These are phyloP conservation scores for Hypothenemus hampei DNA, from an alignment of 1,140 invertebrate species.

Conservation along the genomic window DNA sequence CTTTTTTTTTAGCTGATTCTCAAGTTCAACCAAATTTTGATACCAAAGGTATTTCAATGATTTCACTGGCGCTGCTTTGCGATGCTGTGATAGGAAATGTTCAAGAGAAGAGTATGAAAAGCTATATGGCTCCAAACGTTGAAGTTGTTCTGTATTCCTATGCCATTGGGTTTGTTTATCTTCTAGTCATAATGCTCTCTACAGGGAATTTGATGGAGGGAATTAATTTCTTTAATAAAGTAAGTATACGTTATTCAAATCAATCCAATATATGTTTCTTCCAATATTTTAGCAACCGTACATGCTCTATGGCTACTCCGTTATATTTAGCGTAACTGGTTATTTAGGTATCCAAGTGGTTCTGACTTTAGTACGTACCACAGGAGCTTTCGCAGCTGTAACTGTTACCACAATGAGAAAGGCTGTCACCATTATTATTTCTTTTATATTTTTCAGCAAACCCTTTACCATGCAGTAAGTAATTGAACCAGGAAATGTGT, in stretches of 20 bases:
- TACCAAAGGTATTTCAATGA: slow-evolving; percentile 76
- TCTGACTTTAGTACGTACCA: slow-evolving; percentile 76
- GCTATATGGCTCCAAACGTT: slow-evolving; percentile 73
- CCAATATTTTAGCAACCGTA: slow-evolving; percentile 56
- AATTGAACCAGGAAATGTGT: too few relatives aligned
- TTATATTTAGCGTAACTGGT: slow-evolving; percentile 82
- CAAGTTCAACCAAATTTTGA: slow-evolving; percentile 86
- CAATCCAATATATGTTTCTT: neutral
- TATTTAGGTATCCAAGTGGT: slow-evolving; percentile 92
- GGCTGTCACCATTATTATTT: slow-evolving; percentile 86
- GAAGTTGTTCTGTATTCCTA: slow-evolving; percentile 95
- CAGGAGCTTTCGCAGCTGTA: slow-evolving; percentile 86
- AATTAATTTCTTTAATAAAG: slow-evolving; percentile 70
- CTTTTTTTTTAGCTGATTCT: slow-evolving; percentile 70
- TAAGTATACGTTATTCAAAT: slow-evolving; percentile 44
- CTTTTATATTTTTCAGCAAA: slow-evolving; percentile 91
- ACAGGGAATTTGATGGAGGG: slow-evolving; percentile 73
- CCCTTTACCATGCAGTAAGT: slow-evolving; percentile 90
- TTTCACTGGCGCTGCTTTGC: slow-evolving; percentile 80
- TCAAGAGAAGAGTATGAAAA: slow-evolving; percentile 91
- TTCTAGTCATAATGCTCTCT: slow-evolving; percentile 68
- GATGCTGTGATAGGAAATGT: slow-evolving; percentile 95
- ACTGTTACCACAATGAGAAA: slow-evolving; percentile 86
- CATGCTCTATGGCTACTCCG: slow-evolving; percentile 78
- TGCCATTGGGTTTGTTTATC: slow-evolving; percentile 79